Percentiles rank a stretch among this genome's conserved stretches.
Conservation (phyloP, 1,140 invertebrate genomes). For the Eurosta solidaginis region DNA sequence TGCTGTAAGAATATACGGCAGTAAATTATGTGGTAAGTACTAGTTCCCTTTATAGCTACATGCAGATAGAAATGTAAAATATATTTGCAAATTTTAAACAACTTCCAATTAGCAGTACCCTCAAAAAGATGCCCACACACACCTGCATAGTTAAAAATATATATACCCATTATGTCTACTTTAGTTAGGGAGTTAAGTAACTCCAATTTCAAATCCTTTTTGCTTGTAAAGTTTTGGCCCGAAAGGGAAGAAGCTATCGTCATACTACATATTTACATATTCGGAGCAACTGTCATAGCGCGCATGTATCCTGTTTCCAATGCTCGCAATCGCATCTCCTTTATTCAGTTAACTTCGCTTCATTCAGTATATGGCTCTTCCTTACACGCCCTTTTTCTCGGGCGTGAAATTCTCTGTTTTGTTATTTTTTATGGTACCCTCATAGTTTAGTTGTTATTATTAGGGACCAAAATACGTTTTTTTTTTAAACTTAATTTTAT, state of each 20-base stretch:
- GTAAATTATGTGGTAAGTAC: not conserved
- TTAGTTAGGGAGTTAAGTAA: not conserved
- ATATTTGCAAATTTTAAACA: no score
- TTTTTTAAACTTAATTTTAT: not conserved
- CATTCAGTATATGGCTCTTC: not conserved
- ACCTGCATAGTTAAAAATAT: not conserved
- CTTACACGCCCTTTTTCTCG: constrained; percentile 19
- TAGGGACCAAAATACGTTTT: not conserved
- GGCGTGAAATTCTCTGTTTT: not conserved
- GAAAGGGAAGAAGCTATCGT: not conserved
- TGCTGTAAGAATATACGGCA: no score
- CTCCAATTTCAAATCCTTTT: not conserved
- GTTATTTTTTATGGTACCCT: not conserved
- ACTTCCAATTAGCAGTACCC: no score
- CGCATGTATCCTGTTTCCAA: not conserved
- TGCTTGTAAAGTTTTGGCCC: not conserved
- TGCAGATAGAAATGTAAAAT: no score
- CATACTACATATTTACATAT: not conserved
- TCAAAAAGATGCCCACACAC: no score
- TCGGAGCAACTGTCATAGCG: not conserved
- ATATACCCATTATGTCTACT: not conserved
- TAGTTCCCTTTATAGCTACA: no score
- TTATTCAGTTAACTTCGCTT: not conserved
- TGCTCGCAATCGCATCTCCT: not conserved
- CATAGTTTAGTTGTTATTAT: not conserved